These are phyloP conservation scores for Tachina grossa DNA, from an alignment of 2,888 invertebrate genomes.

Conservation along the genomic window DNA sequence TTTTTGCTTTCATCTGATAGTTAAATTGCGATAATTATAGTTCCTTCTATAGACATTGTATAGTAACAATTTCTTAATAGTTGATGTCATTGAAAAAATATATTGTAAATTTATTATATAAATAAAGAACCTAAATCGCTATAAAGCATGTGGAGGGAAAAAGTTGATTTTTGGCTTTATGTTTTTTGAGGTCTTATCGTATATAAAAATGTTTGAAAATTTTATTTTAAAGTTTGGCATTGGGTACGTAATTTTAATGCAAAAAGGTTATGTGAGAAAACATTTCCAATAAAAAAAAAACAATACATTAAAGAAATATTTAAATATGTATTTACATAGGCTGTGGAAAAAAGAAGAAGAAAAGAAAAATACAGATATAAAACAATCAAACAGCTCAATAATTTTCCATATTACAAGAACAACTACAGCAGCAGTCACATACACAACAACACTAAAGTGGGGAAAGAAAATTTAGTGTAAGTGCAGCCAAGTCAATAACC, in stretches of 20 bases:
- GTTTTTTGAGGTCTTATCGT: no score
- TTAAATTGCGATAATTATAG: neutral
- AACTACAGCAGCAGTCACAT: constrained; percentile 15
- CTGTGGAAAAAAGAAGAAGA: neutral
- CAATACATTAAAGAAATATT: constrained; percentile 25
- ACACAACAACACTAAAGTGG: constrained; percentile 28
- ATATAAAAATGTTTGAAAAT: no score
- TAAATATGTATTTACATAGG: neutral
- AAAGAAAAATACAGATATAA: constrained; percentile 29
- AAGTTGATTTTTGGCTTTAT: no score
- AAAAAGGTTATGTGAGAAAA: constrained; percentile 3
- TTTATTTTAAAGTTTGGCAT: no score
- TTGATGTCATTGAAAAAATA: constrained; percentile 4
- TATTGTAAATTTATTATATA: neutral
- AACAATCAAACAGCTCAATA: constrained; percentile 52
- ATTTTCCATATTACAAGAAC: constrained; percentile 35
- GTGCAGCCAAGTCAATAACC: constrained; percentile 62
- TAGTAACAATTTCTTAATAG: neutral
- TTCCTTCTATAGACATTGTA: neutral
- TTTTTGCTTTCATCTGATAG: constrained; percentile 9
- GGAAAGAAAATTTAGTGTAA: constrained; percentile 36
- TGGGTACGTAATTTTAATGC: neutral
- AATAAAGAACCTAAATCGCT: neutral
- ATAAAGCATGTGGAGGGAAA: no score
- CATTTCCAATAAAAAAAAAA: constrained; percentile 19